These are phyloP conservation scores for Kryptolebias ocellatus DNA, from an alignment of 2,797 vertebrate genomes.

Conservation along the genomic window DNA sequence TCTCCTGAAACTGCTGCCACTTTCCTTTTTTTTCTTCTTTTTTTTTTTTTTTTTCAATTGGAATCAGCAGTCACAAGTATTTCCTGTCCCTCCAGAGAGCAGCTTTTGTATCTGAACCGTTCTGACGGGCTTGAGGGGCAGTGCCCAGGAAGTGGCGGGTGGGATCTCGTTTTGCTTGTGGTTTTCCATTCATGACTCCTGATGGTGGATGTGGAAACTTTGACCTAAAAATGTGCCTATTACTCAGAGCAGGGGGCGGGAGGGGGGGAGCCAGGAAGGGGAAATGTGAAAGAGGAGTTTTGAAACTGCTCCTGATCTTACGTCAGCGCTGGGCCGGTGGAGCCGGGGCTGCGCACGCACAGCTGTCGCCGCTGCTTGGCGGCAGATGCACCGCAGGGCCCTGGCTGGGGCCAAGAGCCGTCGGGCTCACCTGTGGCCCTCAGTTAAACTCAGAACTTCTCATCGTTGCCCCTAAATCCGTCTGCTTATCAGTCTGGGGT, in stretches of 20 bases:
- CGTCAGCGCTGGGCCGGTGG: slow-evolving; percentile 40
- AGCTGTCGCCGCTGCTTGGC: slow-evolving; percentile 61
- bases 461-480: slow-evolving; percentile 11
- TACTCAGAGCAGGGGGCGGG: slow-evolving; percentile 10
- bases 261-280: slow-evolving; percentile 14
- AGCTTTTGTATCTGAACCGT: not conserved
- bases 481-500: slow-evolving; percentile 7
- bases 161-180: slow-evolving; percentile 34
- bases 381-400: slow-evolving; percentile 48
- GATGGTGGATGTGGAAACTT: slow-evolving; percentile 26
- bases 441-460: slow-evolving; percentile 26
- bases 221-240: not conserved
- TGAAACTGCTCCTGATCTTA: slow-evolving; percentile 43
- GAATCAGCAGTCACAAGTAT: slow-evolving; percentile 10
- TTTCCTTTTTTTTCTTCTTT: not conserved
- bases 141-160: slow-evolving; percentile 9
- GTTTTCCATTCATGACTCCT: slow-evolving; percentile 27
- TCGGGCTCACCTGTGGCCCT: slow-evolving; percentile 69
- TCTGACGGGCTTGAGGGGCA: slow-evolving; percentile 18
- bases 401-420: slow-evolving; percentile 46
- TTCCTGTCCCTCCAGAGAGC: slow-evolving; percentile 15
- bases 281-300: slow-evolving; percentile 38
- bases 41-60: not conserved
- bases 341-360: slow-evolving; percentile 44
- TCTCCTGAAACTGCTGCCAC: slow-evolving; percentile 35